Evolutionary conservation across 2,113 vertebrate genomes (phyloP), one percentile per base, ranked within the genome.

Genomic region (Peromyscus californicus): DNA sequence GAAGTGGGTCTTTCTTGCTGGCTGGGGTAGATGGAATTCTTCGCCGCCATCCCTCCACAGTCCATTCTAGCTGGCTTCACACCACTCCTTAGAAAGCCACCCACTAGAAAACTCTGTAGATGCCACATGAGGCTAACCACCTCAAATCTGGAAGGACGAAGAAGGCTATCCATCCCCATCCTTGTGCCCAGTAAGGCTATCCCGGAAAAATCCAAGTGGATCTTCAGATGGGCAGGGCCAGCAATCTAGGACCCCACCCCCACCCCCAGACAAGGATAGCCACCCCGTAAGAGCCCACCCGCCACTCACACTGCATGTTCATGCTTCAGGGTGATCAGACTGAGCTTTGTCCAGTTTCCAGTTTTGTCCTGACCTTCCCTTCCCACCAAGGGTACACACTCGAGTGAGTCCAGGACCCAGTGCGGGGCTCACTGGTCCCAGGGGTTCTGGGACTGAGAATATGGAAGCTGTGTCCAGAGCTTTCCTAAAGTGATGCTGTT

Each of bases 181-280:
- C 95, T 48, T 78, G 45, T 31, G 2, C 13, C 36, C 24, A 91
- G 8, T 67, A 48, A 95, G 69, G 42, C n/a, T 86, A 39, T 24
- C 48, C 76, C 86, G 69, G 85, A 72, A 82, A 89, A 88, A 33
- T 21, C 54, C 84, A 90, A 39, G 70, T 93, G 84, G 54, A 67
- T 57, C 42, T 93, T 91, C 90, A 79, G 63, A 83, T 80, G 84
- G 9, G 12, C 39, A 90, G 48, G 39, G 54, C 70, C 59, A 91
- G n/a, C 51, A 26, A 39, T 3, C 24, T 75, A 65, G 39, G 48
- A 63, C 80, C 70, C 65, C 93, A 48, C 51, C 54, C 61, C 36
- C 10, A 39, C 59, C 61, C 67, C 36, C 10, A 31, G 22, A 17
- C 63, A 67, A 67, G 59, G 51, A 57, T 1, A 51, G 15, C 2